Evolutionary conservation across 2,797 vertebrate species (phyloP).

Genomic region (Acanthornis magna): DNA sequence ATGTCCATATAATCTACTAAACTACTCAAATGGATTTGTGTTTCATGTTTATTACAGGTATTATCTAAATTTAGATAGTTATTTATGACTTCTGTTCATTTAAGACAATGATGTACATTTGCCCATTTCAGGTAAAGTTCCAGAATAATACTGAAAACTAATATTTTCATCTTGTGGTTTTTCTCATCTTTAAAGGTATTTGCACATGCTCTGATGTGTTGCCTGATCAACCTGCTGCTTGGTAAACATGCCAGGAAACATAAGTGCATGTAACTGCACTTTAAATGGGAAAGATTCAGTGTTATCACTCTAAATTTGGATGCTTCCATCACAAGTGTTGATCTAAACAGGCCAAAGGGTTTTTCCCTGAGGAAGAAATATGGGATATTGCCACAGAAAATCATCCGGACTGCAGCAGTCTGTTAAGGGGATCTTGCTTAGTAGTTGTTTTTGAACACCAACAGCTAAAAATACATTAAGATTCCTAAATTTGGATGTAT

Average conservation of each 20-base stretch:
- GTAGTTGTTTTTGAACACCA: not conserved
- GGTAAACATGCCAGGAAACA: not conserved
- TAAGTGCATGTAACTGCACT: not conserved
- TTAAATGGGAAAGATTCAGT: not conserved
- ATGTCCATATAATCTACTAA: not conserved
- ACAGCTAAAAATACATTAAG: not conserved
- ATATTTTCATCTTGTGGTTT: not conserved
- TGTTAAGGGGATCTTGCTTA: not conserved
- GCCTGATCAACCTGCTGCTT: not conserved
- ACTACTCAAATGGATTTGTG: not conserved
- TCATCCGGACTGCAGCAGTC: not conserved
- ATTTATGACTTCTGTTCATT: not conserved
- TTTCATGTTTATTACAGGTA: fast-evolving
- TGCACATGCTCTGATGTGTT: not conserved
- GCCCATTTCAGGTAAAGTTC: not conserved
- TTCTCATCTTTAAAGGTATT: not conserved
- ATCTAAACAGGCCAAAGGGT: not conserved
- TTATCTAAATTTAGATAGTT: not conserved
- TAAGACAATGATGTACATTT: not conserved
- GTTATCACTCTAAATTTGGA: not conserved
- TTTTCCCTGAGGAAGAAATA: not conserved
- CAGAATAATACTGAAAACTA: not conserved
- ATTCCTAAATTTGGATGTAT: not conserved
- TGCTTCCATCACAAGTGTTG: not conserved
- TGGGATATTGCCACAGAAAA: not conserved